These are phyloP conservation scores for Orthonychiurus folsomi DNA, from an alignment of 2,888 invertebrate species.

Conservation along the genomic window DNA sequence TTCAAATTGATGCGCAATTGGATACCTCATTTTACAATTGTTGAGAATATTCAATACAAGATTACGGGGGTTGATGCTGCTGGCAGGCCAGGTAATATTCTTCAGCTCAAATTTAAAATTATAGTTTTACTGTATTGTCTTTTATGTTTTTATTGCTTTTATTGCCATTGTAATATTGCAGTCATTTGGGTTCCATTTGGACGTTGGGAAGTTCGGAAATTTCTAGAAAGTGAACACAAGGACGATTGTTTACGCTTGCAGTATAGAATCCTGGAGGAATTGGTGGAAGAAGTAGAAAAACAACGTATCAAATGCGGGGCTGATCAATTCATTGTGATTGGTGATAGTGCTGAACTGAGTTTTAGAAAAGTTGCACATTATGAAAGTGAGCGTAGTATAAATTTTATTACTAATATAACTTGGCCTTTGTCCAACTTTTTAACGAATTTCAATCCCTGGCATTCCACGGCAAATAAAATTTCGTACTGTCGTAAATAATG, in stretches of 20 bases:
- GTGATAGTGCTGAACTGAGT: constrained; percentile 25
- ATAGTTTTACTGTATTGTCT: too few relatives aligned
- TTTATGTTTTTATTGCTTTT: not conserved
- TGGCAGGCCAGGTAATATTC: not conserved
- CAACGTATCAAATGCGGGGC: constrained; percentile 12
- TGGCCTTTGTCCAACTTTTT: not conserved
- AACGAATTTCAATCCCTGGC: not conserved
- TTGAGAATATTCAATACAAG: not conserved
- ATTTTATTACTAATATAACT: not conserved
- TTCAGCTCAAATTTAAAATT: too few relatives aligned
- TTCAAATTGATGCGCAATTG: not conserved
- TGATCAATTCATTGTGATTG: constrained; percentile 26
- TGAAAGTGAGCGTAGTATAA: constrained; percentile 21
- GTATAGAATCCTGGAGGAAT: constrained; percentile 24
- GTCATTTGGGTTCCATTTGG: constrained; percentile 27
- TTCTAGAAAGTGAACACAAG: constrained; percentile 18
- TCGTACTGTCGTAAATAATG: not conserved
- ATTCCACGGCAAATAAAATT: not conserved
- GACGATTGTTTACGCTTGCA: constrained; percentile 21
- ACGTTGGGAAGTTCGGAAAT: constrained; percentile 22
- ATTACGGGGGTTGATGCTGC: not conserved
- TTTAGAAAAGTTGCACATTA: constrained; percentile 30
- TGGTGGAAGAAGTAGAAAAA: constrained; percentile 18
- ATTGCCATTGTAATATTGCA: not conserved
- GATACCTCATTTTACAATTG: not conserved